Evolutionary conservation across 2,888 invertebrate genomes (phyloP).

Genomic region (Cartodere bifasciata): DNA sequence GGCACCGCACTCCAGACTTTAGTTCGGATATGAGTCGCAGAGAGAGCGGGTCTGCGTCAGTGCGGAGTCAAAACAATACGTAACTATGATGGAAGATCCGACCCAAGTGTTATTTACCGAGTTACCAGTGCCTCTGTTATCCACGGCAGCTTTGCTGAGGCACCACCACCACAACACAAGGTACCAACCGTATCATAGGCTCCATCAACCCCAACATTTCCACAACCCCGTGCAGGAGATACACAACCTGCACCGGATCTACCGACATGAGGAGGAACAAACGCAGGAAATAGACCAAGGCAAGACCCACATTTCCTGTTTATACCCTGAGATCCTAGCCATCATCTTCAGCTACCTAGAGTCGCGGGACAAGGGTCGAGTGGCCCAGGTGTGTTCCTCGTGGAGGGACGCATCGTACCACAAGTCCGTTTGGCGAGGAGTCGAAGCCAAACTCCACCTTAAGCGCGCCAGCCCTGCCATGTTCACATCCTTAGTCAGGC

Average conservation of each 20-base stretch:
- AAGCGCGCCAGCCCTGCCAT: constrained; percentile 71
- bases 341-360: constrained; percentile 84
- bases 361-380: constrained; percentile 78
- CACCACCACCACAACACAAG: constrained; percentile 39
- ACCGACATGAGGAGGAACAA: constrained; percentile 16
- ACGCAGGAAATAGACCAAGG: constrained; percentile 24
- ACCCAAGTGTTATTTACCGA: constrained; percentile 45
- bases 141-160: constrained; percentile 37
- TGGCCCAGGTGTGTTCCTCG: constrained; percentile 76
- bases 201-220: constrained; percentile 50
- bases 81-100: constrained; percentile 40
- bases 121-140: constrained; percentile 42
- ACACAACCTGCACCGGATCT: constrained; percentile 22
- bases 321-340: constrained; percentile 86
- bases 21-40: constrained; percentile 30
- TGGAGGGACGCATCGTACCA: constrained; percentile 91
- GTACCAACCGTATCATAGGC: constrained; percentile 50
- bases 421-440: constrained; percentile 87
- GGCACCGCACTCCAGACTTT: constrained; percentile 19
- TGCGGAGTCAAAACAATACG: too few species aligned
- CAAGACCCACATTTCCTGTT: constrained; percentile 68
- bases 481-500: constrained; percentile 71
- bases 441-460: constrained; percentile 82
- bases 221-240: constrained; percentile 34
- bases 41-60: constrained; percentile 25